These are phyloP conservation scores for Clarias fuscus DNA, from an alignment of 2,797 vertebrate genomes.

Conservation along the genomic window DNA sequence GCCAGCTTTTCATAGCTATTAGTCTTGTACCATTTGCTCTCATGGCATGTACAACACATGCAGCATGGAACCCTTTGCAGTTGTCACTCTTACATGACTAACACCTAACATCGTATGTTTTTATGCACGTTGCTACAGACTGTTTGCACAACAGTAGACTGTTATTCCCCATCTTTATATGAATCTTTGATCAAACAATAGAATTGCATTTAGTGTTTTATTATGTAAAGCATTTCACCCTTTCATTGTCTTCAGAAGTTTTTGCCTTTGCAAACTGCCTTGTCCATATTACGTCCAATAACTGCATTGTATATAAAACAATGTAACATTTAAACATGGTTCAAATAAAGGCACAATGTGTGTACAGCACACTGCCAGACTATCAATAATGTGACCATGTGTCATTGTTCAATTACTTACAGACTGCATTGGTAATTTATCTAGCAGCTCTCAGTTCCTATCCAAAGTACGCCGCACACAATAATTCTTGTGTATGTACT, in stretches of 20 bases:
- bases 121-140: background rate
- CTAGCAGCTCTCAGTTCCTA: background rate
- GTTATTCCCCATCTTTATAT: background rate
- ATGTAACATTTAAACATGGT: background rate
- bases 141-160: background rate
- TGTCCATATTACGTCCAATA: background rate
- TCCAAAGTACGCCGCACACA: background rate
- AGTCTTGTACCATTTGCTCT: slow-evolving; percentile 44
- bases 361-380: background rate
- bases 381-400: background rate
- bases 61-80: background rate
- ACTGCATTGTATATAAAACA: background rate
- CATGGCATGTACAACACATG: slow-evolving; percentile 25
- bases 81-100: background rate
- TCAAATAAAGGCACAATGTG: background rate
- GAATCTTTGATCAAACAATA: background rate
- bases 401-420: background rate
- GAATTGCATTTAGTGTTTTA: background rate
- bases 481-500: background rate
- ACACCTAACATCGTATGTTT: background rate
- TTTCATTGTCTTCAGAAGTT: background rate
- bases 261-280: background rate
- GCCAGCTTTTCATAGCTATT: slow-evolving; percentile 29
- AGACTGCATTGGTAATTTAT: background rate
- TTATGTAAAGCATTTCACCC: background rate